Conservation (phyloP, 2,797 vertebrate genomes). For the Platalea minor region DNA sequence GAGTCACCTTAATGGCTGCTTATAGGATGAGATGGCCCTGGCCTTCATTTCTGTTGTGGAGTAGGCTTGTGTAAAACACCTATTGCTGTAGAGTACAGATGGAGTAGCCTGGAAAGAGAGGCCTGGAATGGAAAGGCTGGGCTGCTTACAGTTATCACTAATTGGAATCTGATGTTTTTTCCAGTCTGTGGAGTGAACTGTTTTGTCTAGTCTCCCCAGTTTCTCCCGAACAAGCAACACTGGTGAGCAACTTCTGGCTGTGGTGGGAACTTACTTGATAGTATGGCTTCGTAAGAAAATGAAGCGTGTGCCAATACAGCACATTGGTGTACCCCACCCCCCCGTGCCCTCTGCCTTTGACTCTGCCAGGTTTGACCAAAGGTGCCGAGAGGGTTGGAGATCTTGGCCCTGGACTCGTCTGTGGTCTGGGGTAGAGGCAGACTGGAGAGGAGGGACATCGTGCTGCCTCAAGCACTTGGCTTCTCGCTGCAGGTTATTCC, state of each 20-base stretch:
- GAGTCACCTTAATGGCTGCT: not conserved
- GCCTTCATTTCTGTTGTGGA: not conserved
- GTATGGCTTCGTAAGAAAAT: not conserved
- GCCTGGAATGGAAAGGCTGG: not conserved
- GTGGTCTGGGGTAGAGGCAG: not conserved
- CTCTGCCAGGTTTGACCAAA: not conserved
- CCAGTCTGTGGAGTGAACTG: not conserved
- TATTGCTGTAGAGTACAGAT: not conserved
- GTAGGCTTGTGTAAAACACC: not conserved
- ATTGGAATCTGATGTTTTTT: not conserved
- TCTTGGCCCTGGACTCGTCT: not conserved
- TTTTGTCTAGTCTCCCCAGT: not conserved
- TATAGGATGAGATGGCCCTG: not conserved
- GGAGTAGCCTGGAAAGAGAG: not conserved
- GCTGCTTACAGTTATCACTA: not conserved
- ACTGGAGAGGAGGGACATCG: not conserved
- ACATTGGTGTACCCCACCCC: rapidly evolving
- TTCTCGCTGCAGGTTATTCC: not conserved
- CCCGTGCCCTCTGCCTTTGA: rapidly evolving
- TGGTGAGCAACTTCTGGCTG: not conserved
- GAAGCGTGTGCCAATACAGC: not conserved
- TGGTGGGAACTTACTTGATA: not conserved
- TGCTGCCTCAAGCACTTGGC: not conserved
- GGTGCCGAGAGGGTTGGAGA: not conserved
- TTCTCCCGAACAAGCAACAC: not conserved